Conservation (phyloP, 23 tunicate species). For the Styela plicata region DNA sequence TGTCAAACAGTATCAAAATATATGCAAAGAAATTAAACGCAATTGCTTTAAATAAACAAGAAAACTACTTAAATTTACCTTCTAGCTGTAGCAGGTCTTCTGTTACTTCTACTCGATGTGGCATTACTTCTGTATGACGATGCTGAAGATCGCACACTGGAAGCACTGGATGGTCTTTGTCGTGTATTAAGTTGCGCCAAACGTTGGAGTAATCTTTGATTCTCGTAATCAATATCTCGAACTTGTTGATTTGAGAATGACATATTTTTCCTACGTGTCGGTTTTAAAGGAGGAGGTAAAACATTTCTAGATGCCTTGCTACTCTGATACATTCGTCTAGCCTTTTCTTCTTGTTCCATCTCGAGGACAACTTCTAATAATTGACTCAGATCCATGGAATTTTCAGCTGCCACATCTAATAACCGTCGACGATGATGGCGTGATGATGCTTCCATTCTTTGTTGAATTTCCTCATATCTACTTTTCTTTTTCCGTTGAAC, state of each 20-base stretch:
- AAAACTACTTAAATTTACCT: not conserved
- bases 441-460: constrained; percentile 27
- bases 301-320: not conserved
- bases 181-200: constrained; percentile 30
- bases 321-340: constrained; percentile 9
- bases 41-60: too few relatives aligned
- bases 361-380: constrained; percentile 79
- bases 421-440: constrained; percentile 57
- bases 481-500: constrained; percentile 19
- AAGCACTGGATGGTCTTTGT: constrained; percentile 83
- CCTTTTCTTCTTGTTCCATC: constrained; percentile 56
- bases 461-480: constrained; percentile 9
- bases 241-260: constrained; percentile 72
- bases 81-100: constrained; percentile 33
- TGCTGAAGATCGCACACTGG: constrained; percentile 60
- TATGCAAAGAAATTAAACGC: too few relatives aligned
- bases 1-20: too few relatives aligned
- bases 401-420: constrained; percentile 65
- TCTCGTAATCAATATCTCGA: constrained; percentile 80
- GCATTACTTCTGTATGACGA: constrained; percentile 36
- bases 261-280: constrained; percentile 48
- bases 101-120: constrained; percentile 22
- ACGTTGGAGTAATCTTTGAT: constrained; percentile 53
- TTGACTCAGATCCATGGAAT: constrained; percentile 64
- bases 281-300: not conserved